These are phyloP conservation scores for Hiodon alosoides DNA, from an alignment of 2,113 vertebrate genomes.

Conservation along the genomic window DNA sequence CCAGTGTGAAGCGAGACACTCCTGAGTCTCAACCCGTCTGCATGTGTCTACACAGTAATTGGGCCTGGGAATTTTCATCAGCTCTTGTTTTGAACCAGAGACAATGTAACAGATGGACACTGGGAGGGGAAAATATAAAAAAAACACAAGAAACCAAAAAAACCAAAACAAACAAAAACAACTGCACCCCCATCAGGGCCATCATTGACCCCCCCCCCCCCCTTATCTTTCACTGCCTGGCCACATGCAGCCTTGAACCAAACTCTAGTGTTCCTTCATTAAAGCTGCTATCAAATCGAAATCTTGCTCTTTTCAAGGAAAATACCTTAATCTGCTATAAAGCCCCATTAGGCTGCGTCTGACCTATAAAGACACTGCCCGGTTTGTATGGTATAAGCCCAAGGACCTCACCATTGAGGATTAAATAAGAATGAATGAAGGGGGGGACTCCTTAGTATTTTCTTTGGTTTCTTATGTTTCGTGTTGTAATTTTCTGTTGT, in stretches of 20 bases:
- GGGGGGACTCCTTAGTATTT: neutral
- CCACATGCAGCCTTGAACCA: neutral
- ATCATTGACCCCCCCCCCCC: neutral
- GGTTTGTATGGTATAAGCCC: constrained; percentile 2
- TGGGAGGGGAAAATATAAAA: constrained; percentile 18
- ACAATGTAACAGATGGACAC: constrained; percentile 26
- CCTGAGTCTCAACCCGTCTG: constrained; percentile 16
- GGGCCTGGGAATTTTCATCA: constrained; percentile 23
- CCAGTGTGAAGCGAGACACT: constrained; percentile 6
- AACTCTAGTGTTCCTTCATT: neutral
- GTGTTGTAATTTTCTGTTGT: neutral
- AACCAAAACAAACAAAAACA: constrained; percentile 9
- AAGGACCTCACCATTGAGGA: neutral
- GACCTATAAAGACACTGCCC: neutral
- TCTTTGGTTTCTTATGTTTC: constrained; percentile 3
- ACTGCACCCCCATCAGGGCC: neutral
- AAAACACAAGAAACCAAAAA: constrained; percentile 4
- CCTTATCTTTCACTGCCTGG: neutral
- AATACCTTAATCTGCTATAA: constrained; percentile 13
- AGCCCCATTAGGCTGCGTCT: constrained; percentile 13
- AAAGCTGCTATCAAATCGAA: neutral
- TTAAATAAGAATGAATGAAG: constrained; percentile 11
- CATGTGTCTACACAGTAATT: constrained; percentile 24
- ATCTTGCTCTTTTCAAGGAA: neutral
- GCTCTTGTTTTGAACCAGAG: constrained; percentile 22